Percentiles rank a stretch among this genome's conserved stretches.
These are phyloP conservation scores for Eubucco bourcierii DNA, from an alignment of 2,113 vertebrate genomes.

Conservation along the genomic window DNA sequence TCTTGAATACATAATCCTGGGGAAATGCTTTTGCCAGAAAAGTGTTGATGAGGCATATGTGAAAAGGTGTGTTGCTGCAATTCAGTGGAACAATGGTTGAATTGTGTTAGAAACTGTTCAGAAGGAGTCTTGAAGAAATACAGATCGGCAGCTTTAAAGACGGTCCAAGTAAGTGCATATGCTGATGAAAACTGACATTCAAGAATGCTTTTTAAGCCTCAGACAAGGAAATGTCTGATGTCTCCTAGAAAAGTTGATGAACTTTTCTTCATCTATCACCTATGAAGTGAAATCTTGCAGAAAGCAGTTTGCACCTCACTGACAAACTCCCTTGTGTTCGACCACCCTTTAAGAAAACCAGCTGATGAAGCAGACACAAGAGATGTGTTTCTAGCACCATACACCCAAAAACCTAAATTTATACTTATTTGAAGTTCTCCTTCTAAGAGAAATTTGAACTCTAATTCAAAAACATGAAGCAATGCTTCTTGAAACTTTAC, in stretches of 20 bases:
- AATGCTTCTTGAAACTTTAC: background rate
- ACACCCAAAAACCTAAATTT: background rate
- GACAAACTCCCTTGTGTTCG: constrained; percentile 5
- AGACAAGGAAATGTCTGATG: background rate
- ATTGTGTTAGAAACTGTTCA: background rate
- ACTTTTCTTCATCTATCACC: constrained; percentile 34
- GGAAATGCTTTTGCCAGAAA: background rate
- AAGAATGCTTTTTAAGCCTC: constrained; percentile 11
- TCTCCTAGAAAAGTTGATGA: constrained; percentile 15
- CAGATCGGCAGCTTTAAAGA: background rate
- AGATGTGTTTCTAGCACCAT: background rate
- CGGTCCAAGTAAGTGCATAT: background rate
- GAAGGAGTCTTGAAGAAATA: background rate
- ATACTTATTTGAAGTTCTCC: background rate
- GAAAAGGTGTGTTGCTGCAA: background rate
- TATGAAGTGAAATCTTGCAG: constrained; percentile 34
- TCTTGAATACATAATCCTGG: background rate
- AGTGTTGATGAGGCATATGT: background rate
- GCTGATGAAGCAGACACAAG: constrained; percentile 35
- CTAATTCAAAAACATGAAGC: background rate
- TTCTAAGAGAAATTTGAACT: background rate
- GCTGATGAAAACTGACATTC: constrained; percentile 1
- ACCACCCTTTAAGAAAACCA: constrained; percentile 7
- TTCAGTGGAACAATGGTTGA: background rate
- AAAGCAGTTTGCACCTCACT: background rate